A percentile compares a stretch with the other conserved stretches of the same genome.
These are phyloP conservation scores for Anthopleura sola DNA, from an alignment of 64 coral and sea anemone genomes.

Conservation along the genomic window DNA sequence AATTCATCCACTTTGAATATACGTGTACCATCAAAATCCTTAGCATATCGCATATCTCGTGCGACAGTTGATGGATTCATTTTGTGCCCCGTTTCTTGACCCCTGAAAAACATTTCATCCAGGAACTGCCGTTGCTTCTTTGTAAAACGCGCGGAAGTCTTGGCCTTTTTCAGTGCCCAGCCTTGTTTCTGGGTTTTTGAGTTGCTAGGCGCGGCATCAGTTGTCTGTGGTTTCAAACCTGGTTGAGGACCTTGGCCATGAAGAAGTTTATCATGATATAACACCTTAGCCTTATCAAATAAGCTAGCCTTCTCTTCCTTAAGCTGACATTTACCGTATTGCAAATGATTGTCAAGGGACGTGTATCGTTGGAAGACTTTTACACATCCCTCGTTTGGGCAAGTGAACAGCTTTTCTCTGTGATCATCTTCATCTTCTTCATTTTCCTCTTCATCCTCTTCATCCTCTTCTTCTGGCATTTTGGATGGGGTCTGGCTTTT, in stretches of 20 bases:
- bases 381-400: constrained; percentile 13
- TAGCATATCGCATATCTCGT: constrained; percentile 20
- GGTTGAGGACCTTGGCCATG: not conserved
- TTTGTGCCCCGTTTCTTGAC: constrained; percentile 14
- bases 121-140: not conserved
- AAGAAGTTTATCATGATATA: not conserved
- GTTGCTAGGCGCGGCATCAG: not conserved
- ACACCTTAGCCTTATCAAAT: not conserved
- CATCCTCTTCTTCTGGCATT: not conserved
- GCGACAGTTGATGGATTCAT: constrained; percentile 1
- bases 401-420: not conserved
- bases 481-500: not conserved
- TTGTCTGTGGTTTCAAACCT: not conserved
- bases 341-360: not conserved
- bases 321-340: constrained; percentile 12
- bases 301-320: not conserved
- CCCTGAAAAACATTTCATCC: no score
- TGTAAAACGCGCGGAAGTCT: not conserved
- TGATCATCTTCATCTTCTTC: not conserved
- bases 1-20: constrained; percentile 14
- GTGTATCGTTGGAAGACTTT: not conserved
- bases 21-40: not conserved
- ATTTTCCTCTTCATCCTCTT: not conserved
- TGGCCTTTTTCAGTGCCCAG: constrained; percentile 15
- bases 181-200: not conserved